Conservation (phyloP, 2,797 vertebrate species). For the Benthosema pterotum region DNA sequence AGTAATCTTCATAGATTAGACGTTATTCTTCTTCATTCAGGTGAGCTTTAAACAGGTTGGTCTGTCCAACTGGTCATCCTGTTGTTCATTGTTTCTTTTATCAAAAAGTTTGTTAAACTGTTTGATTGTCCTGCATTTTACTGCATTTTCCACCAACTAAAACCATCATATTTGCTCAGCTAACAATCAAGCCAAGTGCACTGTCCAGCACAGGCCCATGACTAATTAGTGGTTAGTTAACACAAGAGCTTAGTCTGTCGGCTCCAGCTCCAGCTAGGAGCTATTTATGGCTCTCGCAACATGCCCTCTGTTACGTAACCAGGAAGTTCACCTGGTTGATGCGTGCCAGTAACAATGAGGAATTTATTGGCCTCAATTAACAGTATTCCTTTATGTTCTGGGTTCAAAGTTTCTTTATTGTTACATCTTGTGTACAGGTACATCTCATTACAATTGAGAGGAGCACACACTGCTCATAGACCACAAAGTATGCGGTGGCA, state of each 20-base stretch:
- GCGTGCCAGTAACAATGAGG: conserved; percentile 12
- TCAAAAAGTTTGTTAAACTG: background rate
- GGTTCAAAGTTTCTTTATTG: no score
- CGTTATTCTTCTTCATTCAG: background rate
- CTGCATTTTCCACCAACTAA: background rate
- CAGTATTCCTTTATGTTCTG: no score
- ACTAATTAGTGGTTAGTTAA: conserved; percentile 32
- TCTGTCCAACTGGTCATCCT: background rate
- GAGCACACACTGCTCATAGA: no score
- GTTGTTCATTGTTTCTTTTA: background rate
- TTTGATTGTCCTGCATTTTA: background rate
- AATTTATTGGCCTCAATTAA: background rate
- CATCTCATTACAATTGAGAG: no score
- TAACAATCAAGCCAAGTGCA: background rate
- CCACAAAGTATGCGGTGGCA: no score
- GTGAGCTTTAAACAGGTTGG: background rate
- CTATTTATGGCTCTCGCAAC: conserved; percentile 53
- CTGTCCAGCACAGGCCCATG: conserved; percentile 1
- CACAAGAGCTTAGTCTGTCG: conserved; percentile 39
- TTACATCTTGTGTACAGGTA: no score
- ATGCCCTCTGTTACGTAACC: conserved; percentile 53
- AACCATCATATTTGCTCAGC: background rate
- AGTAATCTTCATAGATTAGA: no score
- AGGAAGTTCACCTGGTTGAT: conserved; percentile 33
- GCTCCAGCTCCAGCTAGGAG: conserved; percentile 26